A percentile compares a stretch with the other conserved stretches of the same genome.
These are phyloP conservation scores for Ypsolopha scabrella DNA, from an alignment of 2,888 invertebrate genomes.

Conservation along the genomic window DNA sequence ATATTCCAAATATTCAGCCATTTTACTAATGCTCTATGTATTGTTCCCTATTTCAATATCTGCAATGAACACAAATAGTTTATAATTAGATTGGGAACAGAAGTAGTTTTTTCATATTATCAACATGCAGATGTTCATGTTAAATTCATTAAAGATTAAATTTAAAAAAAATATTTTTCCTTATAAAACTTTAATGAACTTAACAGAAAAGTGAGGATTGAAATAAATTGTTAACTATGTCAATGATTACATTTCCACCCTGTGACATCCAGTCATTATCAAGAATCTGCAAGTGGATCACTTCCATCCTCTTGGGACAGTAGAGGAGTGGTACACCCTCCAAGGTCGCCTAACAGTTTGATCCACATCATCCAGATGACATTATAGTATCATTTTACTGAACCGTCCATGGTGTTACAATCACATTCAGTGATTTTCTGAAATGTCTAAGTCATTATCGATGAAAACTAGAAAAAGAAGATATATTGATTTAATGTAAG, in stretches of 20 bases:
- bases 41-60: too few species aligned
- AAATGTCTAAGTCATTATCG: background rate
- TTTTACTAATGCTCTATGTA: slow-evolving; percentile 10
- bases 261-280: slow-evolving; percentile 19
- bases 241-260: slow-evolving; percentile 68
- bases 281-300: background rate
- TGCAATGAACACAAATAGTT: too few species aligned
- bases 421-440: background rate
- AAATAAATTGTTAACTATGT: slow-evolving; percentile 24
- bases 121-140: too few species aligned
- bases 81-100: too few species aligned
- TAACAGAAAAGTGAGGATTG: too few species aligned
- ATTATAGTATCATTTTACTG: slow-evolving; percentile 38
- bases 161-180: too few species aligned
- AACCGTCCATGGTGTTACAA: slow-evolving; percentile 46
- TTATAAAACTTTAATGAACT: too few species aligned
- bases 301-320: background rate
- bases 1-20: slow-evolving; percentile 33
- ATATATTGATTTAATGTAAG: too few species aligned
- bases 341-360: background rate
- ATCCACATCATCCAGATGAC: slow-evolving; percentile 3
- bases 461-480: slow-evolving; percentile 32
- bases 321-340: background rate
- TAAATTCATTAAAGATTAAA: too few species aligned
- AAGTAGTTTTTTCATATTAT: too few species aligned